Conservation (phyloP, 2,113 vertebrate genomes). For the Xiphias gladius region DNA sequence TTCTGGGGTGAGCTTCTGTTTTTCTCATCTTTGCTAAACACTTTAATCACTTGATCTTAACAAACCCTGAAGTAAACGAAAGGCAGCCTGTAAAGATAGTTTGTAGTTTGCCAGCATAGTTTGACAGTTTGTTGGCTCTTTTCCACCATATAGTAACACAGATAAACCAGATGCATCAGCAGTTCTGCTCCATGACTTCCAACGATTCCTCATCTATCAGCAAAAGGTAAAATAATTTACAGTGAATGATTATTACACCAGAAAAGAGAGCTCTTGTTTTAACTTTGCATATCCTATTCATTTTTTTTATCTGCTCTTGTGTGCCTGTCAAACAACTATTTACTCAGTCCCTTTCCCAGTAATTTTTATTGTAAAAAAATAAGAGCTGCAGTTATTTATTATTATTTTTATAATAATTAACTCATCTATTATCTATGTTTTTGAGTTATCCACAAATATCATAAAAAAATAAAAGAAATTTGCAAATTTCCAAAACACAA, state of each 20-base stretch:
- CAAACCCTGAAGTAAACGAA: background rate
- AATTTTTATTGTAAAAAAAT: too few relatives aligned
- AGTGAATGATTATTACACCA: background rate
- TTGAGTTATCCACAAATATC: background rate
- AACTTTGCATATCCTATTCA: background rate
- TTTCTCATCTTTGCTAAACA: background rate
- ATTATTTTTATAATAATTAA: too few relatives aligned
- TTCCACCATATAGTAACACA: conserved; percentile 85
- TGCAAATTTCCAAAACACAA: too few relatives aligned
- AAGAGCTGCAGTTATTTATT: too few relatives aligned
- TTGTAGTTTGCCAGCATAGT: background rate
- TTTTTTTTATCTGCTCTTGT: background rate
- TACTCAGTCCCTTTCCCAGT: background rate
- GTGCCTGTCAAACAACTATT: background rate
- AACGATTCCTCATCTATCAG: conserved; percentile 92
- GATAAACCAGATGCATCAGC: conserved; percentile 92
- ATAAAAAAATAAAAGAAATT: background rate
- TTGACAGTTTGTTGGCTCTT: conserved; percentile 5
- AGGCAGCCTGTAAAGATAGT: background rate
- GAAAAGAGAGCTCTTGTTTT: background rate
- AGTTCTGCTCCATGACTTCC: conserved; percentile 93
- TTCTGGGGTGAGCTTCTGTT: conserved; percentile 89
- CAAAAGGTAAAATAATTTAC: conserved; percentile 86
- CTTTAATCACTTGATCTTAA: background rate
- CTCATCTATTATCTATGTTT: too few relatives aligned